Conservation (phyloP, 2,113 vertebrate genomes). For the Podarcis raffonei region DNA sequence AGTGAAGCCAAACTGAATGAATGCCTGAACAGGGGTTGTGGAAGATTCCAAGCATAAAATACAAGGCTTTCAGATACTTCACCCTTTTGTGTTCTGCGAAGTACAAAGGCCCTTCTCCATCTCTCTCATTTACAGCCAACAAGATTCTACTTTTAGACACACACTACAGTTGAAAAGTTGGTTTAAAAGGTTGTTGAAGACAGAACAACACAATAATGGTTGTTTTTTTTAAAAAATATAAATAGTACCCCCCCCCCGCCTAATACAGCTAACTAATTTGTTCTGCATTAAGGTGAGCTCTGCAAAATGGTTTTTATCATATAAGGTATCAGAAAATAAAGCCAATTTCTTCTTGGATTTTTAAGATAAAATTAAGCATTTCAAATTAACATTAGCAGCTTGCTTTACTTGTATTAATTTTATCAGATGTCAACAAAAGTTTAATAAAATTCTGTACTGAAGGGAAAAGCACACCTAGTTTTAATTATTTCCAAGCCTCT, state of each 20-base stretch:
- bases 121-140: neutral
- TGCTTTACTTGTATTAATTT: slow-evolving; percentile 7
- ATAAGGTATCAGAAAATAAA: neutral
- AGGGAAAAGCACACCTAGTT: neutral
- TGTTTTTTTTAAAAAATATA: slow-evolving; percentile 7
- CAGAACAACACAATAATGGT: neutral
- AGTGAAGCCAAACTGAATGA: neutral
- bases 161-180: slow-evolving; percentile 29
- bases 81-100: neutral
- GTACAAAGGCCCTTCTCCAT: neutral
- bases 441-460: neutral
- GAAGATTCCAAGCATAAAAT: neutral
- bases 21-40: neutral
- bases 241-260: neutral
- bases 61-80: neutral
- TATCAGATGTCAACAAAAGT: slow-evolving; percentile 12
- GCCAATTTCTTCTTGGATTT: no score
- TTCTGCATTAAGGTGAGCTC: slow-evolving; percentile 50
- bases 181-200: slow-evolving; percentile 38
- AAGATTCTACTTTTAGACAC: neutral
- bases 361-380: no score
- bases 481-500: neutral
- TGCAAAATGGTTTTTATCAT: slow-evolving; percentile 45
- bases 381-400: neutral
- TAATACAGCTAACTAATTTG: slow-evolving; percentile 30